Evolutionary conservation across 2,113 vertebrate genomes (phyloP).

Genomic region (Carettochelys insculpta): DNA sequence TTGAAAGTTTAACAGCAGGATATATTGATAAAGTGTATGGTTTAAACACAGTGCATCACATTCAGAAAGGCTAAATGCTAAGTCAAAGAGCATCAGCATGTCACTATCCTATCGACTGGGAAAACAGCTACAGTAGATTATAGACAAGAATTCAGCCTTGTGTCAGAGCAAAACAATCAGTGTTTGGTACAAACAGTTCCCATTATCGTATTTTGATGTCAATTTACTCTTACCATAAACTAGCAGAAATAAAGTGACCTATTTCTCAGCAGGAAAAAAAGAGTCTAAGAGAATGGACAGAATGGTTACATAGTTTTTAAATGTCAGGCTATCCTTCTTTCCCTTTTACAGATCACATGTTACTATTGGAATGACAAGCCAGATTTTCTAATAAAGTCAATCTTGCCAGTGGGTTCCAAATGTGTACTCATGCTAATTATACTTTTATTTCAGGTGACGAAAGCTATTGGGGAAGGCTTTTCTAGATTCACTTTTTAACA

Average conservation of each 20-base stretch:
- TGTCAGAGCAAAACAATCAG: not conserved
- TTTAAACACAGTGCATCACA: slow-evolving; percentile 8
- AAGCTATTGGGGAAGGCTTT: too few species aligned
- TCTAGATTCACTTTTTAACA: too few species aligned
- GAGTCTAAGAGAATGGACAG: not conserved
- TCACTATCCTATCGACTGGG: not conserved
- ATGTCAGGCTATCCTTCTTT: not conserved
- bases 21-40: not conserved
- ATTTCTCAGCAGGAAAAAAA: not conserved
- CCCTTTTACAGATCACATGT: not conserved
- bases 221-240: not conserved
- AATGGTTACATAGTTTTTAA: not conserved
- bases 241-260: not conserved
- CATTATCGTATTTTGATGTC: not conserved
- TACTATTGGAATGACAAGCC: not conserved
- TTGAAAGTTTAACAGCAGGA: slow-evolving; percentile 40
- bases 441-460: too few species aligned
- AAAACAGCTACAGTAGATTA: not conserved
- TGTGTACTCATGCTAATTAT: not conserved
- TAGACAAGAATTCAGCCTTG: not conserved
- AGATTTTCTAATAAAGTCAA: not conserved
- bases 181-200: not conserved
- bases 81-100: not conserved
- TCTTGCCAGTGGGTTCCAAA: not conserved
- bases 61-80: slow-evolving; percentile 27